Base-by-base conservation (phyloP, 1,140 invertebrate species). In the Apis dorsata region DNA sequence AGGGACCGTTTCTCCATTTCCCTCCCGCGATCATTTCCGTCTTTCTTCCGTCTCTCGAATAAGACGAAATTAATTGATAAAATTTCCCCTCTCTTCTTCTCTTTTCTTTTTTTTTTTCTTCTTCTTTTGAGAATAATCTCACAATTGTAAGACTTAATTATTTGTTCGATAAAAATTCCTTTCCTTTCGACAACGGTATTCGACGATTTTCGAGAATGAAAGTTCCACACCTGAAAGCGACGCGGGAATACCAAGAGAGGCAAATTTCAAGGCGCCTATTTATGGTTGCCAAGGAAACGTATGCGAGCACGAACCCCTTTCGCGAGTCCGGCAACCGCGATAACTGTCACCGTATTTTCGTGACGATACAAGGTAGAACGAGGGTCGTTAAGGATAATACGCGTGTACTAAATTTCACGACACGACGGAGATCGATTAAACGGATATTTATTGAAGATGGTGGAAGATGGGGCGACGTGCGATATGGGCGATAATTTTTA, bases 331-430 rank as follows among this genome's bases (percentile, higher is more conserved):
- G 72, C 72, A 28, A 76, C 19, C 72, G 51, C 72, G 79, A 81
- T 81, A 81, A 81, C 79, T 68, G 79, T 81, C 79, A 63, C n/a
- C 72, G 79, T 81, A 76, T 76, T 81, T 76, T 68, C 72, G 53
- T 15, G 63, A 11, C n/a, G 8, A 17, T 62, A 69, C 77, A 70
- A 10, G 55, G n/a, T 44, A 57, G 77, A 55, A 51, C 7, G 44
- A 34, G 34, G 57, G 53, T 72, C 55, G 78, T 72, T 34, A n/a
- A 10, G 7, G 71, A 65, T 59, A 49, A 81, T 21, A 13, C 44
- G 24, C 59, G 59, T 49, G 34, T 44, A 21, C 17, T 17, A 11
- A 19, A 44, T 44, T 68, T 78, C 51, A 10, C 19, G 17, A 62
- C 24, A n/a, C n/a, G 44, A 17, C 34, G 44, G 34, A 10, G 13